Conservation (phyloP, 2,113 vertebrate genomes). For the Cairina moschata region DNA sequence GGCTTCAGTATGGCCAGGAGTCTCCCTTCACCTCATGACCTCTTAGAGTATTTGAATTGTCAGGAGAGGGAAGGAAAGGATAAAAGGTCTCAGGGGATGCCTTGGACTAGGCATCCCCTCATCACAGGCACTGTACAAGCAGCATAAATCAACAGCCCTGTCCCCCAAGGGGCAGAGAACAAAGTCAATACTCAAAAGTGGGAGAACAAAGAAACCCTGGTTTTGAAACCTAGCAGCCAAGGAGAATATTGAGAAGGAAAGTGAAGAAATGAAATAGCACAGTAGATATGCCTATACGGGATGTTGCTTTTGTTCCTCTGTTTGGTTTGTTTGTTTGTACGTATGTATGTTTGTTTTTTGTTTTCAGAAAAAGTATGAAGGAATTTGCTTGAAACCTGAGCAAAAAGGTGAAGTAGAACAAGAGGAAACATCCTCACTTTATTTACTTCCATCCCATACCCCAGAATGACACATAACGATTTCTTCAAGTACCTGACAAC, state of each 20-base stretch:
- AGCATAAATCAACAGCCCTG: neutral
- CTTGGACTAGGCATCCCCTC: neutral
- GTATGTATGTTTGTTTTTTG: neutral
- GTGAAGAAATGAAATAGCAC: neutral
- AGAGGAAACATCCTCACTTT: neutral
- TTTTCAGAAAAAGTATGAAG: neutral
- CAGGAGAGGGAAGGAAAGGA: neutral
- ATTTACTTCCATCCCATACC: neutral
- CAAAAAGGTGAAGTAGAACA: neutral
- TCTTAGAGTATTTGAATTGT: neutral
- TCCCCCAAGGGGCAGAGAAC: neutral
- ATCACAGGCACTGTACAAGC: neutral
- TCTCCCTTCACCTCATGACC: neutral
- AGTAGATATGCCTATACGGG: neutral
- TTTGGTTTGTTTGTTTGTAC: neutral
- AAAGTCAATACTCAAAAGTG: neutral
- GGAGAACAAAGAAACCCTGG: neutral
- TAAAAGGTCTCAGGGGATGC: neutral
- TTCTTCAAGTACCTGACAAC: neutral
- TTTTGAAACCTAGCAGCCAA: neutral
- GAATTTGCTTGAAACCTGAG: neutral
- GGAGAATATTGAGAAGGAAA: neutral
- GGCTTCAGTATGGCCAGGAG: neutral
- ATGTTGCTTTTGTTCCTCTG: neutral
- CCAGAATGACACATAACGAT: neutral